Base-by-base conservation (phyloP, 2,113 vertebrate species). In the Myxocyprinus asiaticus region DNA sequence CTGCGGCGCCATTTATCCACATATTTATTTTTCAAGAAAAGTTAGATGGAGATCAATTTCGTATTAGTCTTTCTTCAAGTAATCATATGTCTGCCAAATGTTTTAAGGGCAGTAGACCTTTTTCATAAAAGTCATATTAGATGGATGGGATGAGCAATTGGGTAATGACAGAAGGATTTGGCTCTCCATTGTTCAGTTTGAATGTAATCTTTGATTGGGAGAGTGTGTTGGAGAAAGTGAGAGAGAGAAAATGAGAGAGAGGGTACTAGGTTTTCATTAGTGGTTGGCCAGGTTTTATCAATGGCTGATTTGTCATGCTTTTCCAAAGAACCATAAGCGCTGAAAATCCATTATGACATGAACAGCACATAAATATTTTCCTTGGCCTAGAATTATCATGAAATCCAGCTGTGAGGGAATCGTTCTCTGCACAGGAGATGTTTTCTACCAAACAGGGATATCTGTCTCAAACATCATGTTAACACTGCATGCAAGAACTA, bases 261-360 rank as follows among this genome's bases (percentile, higher is more conserved):
- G 15, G n/a, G n/a, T n/a, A n/a, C n/a, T n/a, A n/a, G n/a, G 17
- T 61, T 83, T 14, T 63, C 11, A 68, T 83, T 9, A 3, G 0
- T 15, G 55, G 67, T 84, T 85, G 33, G 76, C 80, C 73, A 69
- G 68, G 22, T 80, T 84, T 84, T 87, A 88, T 88, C 86, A 81
- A 44, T 76, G 43, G 33, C 75, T 3, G 14, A 69, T 82, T 2
- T 78, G 73, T 62, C 33, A 71, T 61, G 15, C 4, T 66, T 67
- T 17, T 83, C 64, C 76, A 77, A 0, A 79, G 61, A 67, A 53
- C 80, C 43, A 61, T 79, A 76, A 63, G 79, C 51, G 69, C 64
- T 17, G 33, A 47, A 82, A 61, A 66, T 73, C 55, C 33, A 33
- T 64, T 61, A 53, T n/a, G 22, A 77, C 77, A 81, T 79, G 68